Percentiles rank a stretch among this genome's conserved stretches.
These are phyloP conservation scores for Cynocephalus volans DNA, from an alignment of 2,113 vertebrate genomes.

Conservation along the genomic window DNA sequence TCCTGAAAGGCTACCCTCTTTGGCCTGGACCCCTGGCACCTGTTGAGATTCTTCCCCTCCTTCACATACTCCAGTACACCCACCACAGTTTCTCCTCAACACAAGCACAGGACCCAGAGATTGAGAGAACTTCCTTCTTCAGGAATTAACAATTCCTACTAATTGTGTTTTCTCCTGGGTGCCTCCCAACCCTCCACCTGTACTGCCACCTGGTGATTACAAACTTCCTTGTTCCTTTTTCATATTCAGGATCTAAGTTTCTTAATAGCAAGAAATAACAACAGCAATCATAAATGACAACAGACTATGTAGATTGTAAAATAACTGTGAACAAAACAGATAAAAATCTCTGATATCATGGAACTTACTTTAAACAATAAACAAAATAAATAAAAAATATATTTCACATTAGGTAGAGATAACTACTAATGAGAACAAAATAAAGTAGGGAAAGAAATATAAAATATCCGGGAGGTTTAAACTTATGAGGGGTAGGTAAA, in stretches of 20 bases:
- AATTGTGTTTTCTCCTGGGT: background rate
- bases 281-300: background rate
- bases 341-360: background rate
- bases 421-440: background rate
- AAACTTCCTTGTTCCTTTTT: background rate
- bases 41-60: background rate
- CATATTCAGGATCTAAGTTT: background rate
- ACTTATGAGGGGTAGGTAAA: background rate
- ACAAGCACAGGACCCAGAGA: too few relatives aligned
- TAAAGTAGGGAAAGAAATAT: background rate
- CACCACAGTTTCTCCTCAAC: background rate
- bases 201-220: background rate
- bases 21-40: accelerated
- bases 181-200: background rate
- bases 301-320: background rate
- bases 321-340: background rate
- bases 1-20: background rate
- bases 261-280: background rate
- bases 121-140: background rate
- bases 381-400: background rate
- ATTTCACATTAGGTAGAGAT: background rate
- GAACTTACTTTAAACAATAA: background rate
- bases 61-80: accelerated
- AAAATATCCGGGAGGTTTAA: background rate
- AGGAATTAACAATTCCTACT: background rate